These are phyloP conservation scores for Andricus curvator DNA, from an alignment of 2,888 invertebrate species.

Conservation along the genomic window DNA sequence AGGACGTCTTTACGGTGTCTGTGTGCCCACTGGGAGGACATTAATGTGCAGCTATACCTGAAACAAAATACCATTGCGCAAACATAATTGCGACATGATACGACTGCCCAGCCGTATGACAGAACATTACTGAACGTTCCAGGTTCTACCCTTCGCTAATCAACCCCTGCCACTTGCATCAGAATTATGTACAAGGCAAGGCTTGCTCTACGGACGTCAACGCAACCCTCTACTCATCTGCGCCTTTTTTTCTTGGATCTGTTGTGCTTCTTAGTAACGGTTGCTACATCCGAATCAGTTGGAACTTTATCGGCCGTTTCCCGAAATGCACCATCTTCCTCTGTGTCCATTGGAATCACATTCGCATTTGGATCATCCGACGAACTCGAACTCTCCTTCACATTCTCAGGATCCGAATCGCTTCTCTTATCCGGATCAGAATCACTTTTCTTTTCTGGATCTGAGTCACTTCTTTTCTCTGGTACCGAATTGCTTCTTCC, in stretches of 20 bases:
- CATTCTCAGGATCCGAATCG: conserved; percentile 65
- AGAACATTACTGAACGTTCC: background rate
- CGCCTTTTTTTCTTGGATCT: conserved; percentile 75
- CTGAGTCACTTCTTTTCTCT: conserved; percentile 49
- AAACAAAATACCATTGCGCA: no score
- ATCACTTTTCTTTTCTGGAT: conserved; percentile 44
- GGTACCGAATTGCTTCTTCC: conserved; percentile 66
- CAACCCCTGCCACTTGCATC: conserved; percentile 75
- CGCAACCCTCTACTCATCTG: conserved; percentile 78
- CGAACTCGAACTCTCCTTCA: conserved; percentile 65
- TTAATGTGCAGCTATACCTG: no score
- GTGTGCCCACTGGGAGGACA: no score
- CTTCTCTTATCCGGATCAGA: conserved; percentile 63
- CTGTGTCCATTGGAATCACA: conserved; percentile 60
- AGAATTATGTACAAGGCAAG: conserved; percentile 76
- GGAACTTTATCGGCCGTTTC: conserved; percentile 54
- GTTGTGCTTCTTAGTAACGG: conserved; percentile 66
- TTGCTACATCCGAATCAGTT: conserved; percentile 18
- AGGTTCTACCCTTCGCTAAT: conserved; percentile 63
- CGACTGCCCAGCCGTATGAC: no score
- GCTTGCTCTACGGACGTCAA: conserved; percentile 76
- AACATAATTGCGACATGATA: no score
- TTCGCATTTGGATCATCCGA: conserved; percentile 70
- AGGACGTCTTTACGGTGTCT: no score
- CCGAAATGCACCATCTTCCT: conserved; percentile 59